A percentile compares a stretch with the other conserved stretches of the same genome.
These are phyloP conservation scores for Leistus spinibarbis DNA, from an alignment of 2,888 invertebrate species.

Conservation along the genomic window DNA sequence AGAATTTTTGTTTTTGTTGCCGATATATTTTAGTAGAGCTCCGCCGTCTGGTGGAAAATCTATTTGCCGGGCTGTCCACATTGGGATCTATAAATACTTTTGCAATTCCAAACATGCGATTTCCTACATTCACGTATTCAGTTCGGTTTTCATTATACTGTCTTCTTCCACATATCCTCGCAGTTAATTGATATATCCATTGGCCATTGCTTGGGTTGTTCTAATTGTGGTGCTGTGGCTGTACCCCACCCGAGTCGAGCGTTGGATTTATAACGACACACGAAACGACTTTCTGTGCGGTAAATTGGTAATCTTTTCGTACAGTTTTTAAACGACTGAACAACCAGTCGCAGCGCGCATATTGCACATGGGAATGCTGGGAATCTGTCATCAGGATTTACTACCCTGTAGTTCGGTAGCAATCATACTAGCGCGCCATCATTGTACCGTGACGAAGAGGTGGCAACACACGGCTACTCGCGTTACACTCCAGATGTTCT, in stretches of 20 bases:
- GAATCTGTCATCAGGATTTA: slow-evolving; percentile 56
- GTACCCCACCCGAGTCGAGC: slow-evolving; percentile 6
- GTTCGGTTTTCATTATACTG: neutral
- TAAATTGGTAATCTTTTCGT: slow-evolving; percentile 53
- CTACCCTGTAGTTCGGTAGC: slow-evolving; percentile 42
- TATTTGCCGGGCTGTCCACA: neutral
- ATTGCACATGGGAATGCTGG: slow-evolving; percentile 51
- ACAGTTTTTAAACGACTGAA: slow-evolving; percentile 35
- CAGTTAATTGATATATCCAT: slow-evolving; percentile 35
- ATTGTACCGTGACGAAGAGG: neutral
- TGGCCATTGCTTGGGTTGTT: slow-evolving; percentile 2
- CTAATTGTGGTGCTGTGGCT: slow-evolving; percentile 23
- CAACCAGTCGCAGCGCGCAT: slow-evolving; percentile 43
- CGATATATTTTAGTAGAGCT: neutral
- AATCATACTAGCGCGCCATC: neutral
- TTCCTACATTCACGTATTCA: slow-evolving; percentile 12
- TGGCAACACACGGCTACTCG: neutral
- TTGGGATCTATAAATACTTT: slow-evolving; percentile 19
- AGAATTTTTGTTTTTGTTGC: neutral
- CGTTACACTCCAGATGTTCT: slow-evolving; percentile 2
- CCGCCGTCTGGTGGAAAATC: neutral
- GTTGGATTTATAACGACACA: slow-evolving; percentile 52
- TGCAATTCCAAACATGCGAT: slow-evolving; percentile 31
- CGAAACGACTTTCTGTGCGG: slow-evolving; percentile 53
- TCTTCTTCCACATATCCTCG: slow-evolving; percentile 18